Evolutionary conservation across 2,888 invertebrate species (phyloP), one percentile per base, ranked within the genome.

Genomic region (Piscicola geometra): DNA sequence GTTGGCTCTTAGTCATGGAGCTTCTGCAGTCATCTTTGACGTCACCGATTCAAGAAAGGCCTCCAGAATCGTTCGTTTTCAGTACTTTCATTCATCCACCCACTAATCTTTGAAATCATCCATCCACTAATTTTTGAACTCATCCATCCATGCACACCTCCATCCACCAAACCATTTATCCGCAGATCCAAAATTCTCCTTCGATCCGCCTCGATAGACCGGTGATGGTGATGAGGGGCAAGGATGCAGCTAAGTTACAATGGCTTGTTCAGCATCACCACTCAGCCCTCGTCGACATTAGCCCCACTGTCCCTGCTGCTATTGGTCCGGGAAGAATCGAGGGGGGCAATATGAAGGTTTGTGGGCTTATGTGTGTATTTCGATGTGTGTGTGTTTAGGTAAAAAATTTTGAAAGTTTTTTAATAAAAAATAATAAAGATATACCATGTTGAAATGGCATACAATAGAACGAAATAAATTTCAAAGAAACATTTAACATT

Each of bases 1-100:
- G 32, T 60, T 76, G 73, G 76, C 73, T 18, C 25, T 76, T n/a
- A 64, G 72, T 0, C 36, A 72, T 30, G 68, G 76, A n/a, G 76
- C 76, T 28, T 35, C 68, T 15, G 76, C 76, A 0, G 76, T 76
- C 68, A 76, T 76, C 36, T 76, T 76, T 32, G 76, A 76, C 68
- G 76, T 76, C n/a, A 76, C 33, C 2, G 67, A 66, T 25, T 41
- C 66, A 36, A 71, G 68, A 52, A 69, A 66, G 18, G 68, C 66
- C 25, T 66, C 66, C 32, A 76, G 52, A 66, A 25, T 69, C 33
- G 76, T 76, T 15, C 50, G 76, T 28, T 69, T 0, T 41, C 15
- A 32, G n/a, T 9, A 5, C 0, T 21, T 60, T 36, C n/a, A 35
- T 56, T 32, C 18, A 50, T 52, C 25, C 60, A 25, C n/a, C 3